Conservation (phyloP, 2,113 vertebrate species). For the Peromyscus leucopus region DNA sequence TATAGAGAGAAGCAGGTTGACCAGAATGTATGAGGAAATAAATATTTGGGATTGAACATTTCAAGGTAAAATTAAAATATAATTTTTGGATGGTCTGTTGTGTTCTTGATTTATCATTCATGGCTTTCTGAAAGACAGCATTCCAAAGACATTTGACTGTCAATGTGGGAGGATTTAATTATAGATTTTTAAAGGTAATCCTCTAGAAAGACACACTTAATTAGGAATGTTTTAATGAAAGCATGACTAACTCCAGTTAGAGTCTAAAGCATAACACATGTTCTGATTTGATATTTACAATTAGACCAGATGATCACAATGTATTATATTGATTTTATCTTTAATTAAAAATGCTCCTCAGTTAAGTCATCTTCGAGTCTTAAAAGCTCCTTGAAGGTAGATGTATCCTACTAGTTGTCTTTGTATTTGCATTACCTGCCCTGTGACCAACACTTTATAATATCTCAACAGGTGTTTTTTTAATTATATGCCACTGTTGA, state of each 20-base stretch:
- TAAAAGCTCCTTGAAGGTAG: neutral
- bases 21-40: conserved; percentile 45
- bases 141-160: conserved; percentile 43
- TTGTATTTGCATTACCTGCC: neutral
- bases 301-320: conserved; percentile 8
- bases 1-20: conserved; percentile 49
- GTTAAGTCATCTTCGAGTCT: neutral
- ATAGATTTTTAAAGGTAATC: conserved; percentile 35
- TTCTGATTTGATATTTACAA: conserved; percentile 66
- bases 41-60: conserved; percentile 6
- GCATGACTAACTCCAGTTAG: conserved; percentile 30
- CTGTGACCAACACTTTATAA: neutral
- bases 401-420: neutral
- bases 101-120: conserved; percentile 60
- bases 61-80: conserved; percentile 53
- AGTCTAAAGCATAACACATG: conserved; percentile 31
- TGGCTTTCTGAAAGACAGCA: conserved; percentile 24
- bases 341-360: neutral
- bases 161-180: conserved; percentile 48
- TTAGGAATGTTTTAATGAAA: conserved; percentile 61
- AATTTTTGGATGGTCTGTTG: conserved; percentile 47
- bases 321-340: conserved; percentile 32
- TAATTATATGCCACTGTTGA: neutral
- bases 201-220: conserved; percentile 24
- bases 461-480: neutral